Evolutionary conservation across 2,888 invertebrate species (phyloP).

Genomic region (Synergus laeviventris): DNA sequence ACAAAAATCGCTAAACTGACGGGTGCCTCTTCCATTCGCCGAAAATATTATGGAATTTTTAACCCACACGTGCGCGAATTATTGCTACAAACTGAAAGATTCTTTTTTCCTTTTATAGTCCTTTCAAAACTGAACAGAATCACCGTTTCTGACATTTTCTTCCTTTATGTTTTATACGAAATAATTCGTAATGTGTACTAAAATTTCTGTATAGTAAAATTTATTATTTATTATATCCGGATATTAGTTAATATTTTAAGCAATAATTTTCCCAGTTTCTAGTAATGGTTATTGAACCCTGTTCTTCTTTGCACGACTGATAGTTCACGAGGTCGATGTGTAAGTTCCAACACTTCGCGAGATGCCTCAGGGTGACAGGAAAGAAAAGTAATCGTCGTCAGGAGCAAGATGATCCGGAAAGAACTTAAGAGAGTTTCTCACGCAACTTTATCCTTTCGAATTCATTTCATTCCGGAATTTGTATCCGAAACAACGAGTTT

Average conservation of each 20-base stretch:
- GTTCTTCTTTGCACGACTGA: not conserved
- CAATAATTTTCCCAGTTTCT: not conserved
- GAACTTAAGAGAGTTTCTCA: not conserved
- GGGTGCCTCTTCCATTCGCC: not conserved
- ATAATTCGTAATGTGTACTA: not conserved
- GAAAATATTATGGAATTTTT: not conserved
- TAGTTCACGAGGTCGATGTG: not conserved
- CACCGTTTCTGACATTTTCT: not conserved
- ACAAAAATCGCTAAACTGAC: not conserved
- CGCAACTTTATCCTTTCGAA: too few species aligned
- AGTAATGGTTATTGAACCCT: not conserved
- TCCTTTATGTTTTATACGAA: not conserved
- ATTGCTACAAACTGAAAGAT: not conserved
- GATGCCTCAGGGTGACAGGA: not conserved
- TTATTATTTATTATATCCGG: not conserved
- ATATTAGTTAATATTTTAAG: not conserved
- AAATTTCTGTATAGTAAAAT: not conserved
- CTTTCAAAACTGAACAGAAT: not conserved
- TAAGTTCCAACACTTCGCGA: not conserved
- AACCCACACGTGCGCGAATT: not conserved
- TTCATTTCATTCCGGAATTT: too few species aligned
- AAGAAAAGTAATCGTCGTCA: constrained; percentile 3
- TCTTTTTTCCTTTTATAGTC: not conserved
- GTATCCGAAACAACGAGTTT: too few species aligned
- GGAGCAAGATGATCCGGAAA: not conserved